Evolutionary conservation across 1,140 invertebrate genomes (phyloP).

Genomic region (Cecropterus lyciades): DNA sequence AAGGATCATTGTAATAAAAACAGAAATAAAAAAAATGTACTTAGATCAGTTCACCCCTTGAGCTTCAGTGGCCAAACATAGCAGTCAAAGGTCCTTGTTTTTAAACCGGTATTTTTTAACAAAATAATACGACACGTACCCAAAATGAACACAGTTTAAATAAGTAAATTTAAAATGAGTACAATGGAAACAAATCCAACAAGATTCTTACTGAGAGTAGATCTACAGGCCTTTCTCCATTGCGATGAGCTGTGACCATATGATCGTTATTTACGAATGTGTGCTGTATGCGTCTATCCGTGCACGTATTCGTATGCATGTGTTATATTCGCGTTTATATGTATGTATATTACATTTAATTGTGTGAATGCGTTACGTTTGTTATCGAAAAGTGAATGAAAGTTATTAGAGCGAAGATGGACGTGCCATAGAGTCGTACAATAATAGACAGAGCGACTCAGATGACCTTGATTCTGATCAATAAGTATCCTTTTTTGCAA

Average conservation of each 20-base stretch:
- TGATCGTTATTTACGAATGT: constrained; percentile 4
- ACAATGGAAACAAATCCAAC: constrained; percentile 9
- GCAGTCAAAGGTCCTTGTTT: too few relatives aligned
- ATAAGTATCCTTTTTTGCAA: too few relatives aligned
- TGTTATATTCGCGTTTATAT: not conserved
- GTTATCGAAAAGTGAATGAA: constrained; percentile 16
- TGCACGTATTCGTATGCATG: not conserved
- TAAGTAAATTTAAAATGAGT: not conserved
- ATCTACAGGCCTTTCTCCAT: constrained; percentile 15
- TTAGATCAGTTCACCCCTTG: too few relatives aligned
- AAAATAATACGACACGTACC: too few relatives aligned
- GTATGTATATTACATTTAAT: not conserved
- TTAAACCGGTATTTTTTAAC: too few relatives aligned
- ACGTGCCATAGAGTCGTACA: not conserved
- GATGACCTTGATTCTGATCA: not conserved
- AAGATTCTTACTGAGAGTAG: constrained; percentile 2
- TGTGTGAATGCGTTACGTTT: not conserved
- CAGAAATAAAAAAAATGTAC: too few relatives aligned
- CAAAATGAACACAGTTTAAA: too few relatives aligned
- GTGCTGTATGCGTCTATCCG: not conserved
- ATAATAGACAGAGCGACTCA: not conserved
- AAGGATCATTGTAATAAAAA: too few relatives aligned
- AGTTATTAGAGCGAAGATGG: constrained; percentile 32
- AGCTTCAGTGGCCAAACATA: too few relatives aligned
- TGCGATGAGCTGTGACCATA: constrained; percentile 15